These are phyloP conservation scores for Halcyon smyrnensis DNA, from an alignment of 2,797 vertebrate species.

Conservation along the genomic window DNA sequence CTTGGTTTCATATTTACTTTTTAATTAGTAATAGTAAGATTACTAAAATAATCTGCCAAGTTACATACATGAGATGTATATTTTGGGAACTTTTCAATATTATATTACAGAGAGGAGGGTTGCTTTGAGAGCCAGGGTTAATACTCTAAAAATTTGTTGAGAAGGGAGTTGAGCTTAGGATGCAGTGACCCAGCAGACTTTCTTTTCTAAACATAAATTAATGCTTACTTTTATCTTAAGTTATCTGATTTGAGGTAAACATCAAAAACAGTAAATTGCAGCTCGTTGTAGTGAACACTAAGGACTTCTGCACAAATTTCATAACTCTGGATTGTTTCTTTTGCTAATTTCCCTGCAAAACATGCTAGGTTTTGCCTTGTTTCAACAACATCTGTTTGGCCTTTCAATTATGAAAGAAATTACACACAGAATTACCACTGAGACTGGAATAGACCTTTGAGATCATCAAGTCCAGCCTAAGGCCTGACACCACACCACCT, in stretches of 20 bases:
- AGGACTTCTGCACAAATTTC: neutral
- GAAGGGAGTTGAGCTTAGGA: neutral
- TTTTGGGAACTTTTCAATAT: neutral
- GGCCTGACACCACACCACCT: no score
- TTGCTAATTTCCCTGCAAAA: neutral
- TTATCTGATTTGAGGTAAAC: constrained; percentile 10
- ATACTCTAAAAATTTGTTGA: neutral
- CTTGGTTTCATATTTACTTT: neutral
- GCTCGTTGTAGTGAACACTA: neutral
- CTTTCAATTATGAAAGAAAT: neutral
- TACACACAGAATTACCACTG: no score
- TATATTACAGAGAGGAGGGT: neutral
- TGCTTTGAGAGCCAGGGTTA: neutral
- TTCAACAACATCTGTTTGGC: neutral
- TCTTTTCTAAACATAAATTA: neutral
- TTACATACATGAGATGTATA: neutral
- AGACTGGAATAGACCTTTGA: no score
- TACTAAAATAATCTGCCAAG: neutral
- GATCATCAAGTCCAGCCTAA: no score
- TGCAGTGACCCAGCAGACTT: neutral
- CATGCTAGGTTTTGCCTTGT: neutral
- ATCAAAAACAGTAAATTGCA: neutral
- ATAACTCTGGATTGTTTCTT: neutral
- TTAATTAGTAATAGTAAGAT: neutral
- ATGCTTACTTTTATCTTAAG: neutral